phyloP scores from a whole-genome alignment of 2,888 invertebrate genomes.

The Heliconius aoede region DNA sequence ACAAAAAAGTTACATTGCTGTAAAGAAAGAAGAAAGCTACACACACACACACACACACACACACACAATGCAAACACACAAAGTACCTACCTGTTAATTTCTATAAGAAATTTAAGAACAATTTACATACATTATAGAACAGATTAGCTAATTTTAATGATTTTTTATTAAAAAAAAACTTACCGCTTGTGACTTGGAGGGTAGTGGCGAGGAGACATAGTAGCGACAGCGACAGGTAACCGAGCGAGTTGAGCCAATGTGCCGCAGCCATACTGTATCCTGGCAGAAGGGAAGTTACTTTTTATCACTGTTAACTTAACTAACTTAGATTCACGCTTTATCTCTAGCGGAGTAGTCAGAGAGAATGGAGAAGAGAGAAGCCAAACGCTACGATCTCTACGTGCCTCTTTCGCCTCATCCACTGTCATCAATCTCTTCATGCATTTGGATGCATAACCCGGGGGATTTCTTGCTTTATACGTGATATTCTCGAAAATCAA shows the following conservation, averaged over 20 bases:
- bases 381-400: too few species aligned
- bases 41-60: not conserved
- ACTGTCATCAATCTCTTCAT: too few species aligned
- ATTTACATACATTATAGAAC: slow-evolving; percentile 21
- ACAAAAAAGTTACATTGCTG: not conserved
- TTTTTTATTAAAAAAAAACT: slow-evolving; percentile 63
- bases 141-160: slow-evolving; percentile 29
- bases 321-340: too few species aligned
- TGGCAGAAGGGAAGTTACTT: slow-evolving; percentile 55
- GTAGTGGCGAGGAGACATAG: slow-evolving; percentile 89
- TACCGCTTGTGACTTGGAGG: slow-evolving; percentile 90
- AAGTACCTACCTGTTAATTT: not conserved
- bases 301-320: not conserved
- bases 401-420: too few species aligned
- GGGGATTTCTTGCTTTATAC: too few species aligned
- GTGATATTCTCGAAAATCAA: too few species aligned
- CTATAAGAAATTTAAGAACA: not conserved
- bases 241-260: slow-evolving; percentile 92
- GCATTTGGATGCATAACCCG: too few species aligned
- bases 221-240: slow-evolving; percentile 89
- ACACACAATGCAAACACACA: not conserved
- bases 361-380: too few species aligned
- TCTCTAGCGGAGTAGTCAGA: too few species aligned
- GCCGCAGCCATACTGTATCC: slow-evolving; percentile 93
- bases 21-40: not conserved